A percentile compares a stretch with the other conserved stretches of the same genome.
These are phyloP conservation scores for Halocynthia aurantium DNA, from an alignment of 23 tunicate genomes.

Conservation along the genomic window DNA sequence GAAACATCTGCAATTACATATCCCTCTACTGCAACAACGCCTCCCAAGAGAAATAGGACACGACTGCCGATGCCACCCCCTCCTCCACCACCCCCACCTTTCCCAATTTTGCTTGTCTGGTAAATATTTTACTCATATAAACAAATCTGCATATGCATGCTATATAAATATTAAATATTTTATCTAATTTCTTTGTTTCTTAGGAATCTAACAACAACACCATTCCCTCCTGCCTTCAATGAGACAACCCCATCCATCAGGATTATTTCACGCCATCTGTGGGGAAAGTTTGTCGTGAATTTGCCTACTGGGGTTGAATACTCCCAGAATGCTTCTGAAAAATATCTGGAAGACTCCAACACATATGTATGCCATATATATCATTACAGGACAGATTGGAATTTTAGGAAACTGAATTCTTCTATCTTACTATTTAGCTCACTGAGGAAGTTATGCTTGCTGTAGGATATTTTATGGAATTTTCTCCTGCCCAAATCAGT, in stretches of 20 bases:
- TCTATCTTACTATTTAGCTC: not conserved
- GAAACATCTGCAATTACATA: not conserved
- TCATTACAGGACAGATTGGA: not conserved
- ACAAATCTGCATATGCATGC: not conserved
- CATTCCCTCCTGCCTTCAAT: too few relatives aligned
- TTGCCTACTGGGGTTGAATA: conserved; percentile 4
- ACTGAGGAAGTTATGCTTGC: not conserved
- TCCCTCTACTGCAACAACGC: conserved; percentile 3
- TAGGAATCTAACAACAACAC: conserved; percentile 1
- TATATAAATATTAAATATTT: not conserved
- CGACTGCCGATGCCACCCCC: conserved; percentile 50
- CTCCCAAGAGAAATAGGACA: conserved; percentile 1
- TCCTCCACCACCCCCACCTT: conserved; percentile 33
- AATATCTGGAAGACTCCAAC: not conserved
- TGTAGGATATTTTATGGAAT: not conserved
- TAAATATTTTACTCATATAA: not conserved
- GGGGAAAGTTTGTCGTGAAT: conserved; percentile 4
- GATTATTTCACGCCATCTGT: not conserved
- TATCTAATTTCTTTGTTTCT: not conserved
- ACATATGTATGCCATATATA: not conserved
- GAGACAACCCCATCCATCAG: not conserved
- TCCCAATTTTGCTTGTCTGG: conserved; percentile 11
- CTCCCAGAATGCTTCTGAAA: not conserved
- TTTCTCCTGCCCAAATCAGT: not conserved
- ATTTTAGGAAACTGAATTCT: not conserved